Percentiles rank a stretch among this genome's conserved stretches.
Conservation (phyloP, 2,888 invertebrate genomes). For the Rhagonycha lutea region DNA sequence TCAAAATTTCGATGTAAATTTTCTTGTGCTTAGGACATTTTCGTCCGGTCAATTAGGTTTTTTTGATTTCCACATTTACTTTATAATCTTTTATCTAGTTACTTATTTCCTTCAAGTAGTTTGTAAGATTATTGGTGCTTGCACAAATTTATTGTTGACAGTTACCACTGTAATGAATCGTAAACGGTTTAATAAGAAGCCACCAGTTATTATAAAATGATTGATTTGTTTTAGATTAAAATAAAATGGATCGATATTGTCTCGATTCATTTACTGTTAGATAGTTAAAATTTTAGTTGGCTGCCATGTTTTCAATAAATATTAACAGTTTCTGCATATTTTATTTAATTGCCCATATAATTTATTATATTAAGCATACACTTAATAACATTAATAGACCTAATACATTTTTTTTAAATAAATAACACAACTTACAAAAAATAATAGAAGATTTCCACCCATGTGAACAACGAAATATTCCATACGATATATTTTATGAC, state of each 20-base stretch:
- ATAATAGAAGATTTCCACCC: background rate
- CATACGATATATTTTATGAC: background rate
- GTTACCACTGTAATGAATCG: slow-evolving; percentile 32
- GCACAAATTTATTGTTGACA: slow-evolving; percentile 46
- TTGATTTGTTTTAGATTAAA: slow-evolving; percentile 35
- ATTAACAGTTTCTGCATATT: slow-evolving; percentile 36
- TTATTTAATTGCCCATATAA: background rate
- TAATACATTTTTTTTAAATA: background rate
- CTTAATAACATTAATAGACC: background rate
- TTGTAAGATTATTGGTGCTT: slow-evolving; percentile 45
- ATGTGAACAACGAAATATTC: background rate
- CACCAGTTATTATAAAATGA: slow-evolving; percentile 34
- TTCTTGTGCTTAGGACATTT: slow-evolving; percentile 15
- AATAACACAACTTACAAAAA: background rate
- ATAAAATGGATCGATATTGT: slow-evolving; percentile 10
- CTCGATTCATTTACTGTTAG: slow-evolving; percentile 22
- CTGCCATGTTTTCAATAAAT: slow-evolving; percentile 45
- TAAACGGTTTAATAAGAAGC: slow-evolving; percentile 39
- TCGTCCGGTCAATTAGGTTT: slow-evolving; percentile 24
- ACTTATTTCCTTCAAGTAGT: slow-evolving; percentile 30
- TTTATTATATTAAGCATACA: background rate
- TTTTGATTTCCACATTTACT: slow-evolving; percentile 31
- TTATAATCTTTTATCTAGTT: slow-evolving; percentile 24
- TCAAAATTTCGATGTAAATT: slow-evolving; percentile 11
- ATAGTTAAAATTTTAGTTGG: slow-evolving; percentile 39